Percentiles rank a stretch among this genome's conserved stretches.
These are phyloP conservation scores for Stegodyphus mimosarum DNA, from an alignment of 1,140 invertebrate species.

Conservation along the genomic window DNA sequence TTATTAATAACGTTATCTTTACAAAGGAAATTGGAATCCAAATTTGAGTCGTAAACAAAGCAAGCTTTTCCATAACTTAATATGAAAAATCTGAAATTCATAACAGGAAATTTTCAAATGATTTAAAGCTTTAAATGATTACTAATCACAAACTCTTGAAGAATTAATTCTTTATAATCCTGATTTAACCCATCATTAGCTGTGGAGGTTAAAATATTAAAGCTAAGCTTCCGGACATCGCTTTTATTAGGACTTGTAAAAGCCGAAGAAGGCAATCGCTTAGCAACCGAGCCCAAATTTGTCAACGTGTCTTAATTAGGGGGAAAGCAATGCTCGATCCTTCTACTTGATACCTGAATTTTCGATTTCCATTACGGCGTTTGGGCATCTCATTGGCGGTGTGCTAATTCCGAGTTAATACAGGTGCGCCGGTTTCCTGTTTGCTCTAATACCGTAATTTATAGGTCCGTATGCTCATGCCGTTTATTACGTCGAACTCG, in stretches of 20 bases:
- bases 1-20: too few species aligned
- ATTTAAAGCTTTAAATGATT: too few species aligned
- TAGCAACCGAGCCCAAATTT: conserved; percentile 48
- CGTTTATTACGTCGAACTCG: conserved; percentile 13
- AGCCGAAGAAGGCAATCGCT: background rate
- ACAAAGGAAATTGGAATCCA: too few species aligned
- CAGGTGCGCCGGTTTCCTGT: conserved; percentile 47
- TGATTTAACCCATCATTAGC: conserved; percentile 13
- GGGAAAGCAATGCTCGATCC: background rate
- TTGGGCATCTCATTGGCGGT: conserved; percentile 3
- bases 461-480: conserved; percentile 47
- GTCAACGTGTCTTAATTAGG: conserved; percentile 53
- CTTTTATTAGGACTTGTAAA: conserved; percentile 16
- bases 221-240: background rate
- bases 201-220: conserved; percentile 1
- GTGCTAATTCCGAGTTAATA: conserved; percentile 51
- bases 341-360: conserved; percentile 22
- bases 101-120: too few species aligned
- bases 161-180: conserved; percentile 1
- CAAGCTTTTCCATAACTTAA: too few species aligned
- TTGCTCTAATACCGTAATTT: conserved; percentile 52
- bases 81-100: too few species aligned
- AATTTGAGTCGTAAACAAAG: too few species aligned
- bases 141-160: too few species aligned
- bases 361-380: conserved; percentile 34